Conservation (phyloP, 64 coral and sea anemone species). For the Porites lutea region DNA sequence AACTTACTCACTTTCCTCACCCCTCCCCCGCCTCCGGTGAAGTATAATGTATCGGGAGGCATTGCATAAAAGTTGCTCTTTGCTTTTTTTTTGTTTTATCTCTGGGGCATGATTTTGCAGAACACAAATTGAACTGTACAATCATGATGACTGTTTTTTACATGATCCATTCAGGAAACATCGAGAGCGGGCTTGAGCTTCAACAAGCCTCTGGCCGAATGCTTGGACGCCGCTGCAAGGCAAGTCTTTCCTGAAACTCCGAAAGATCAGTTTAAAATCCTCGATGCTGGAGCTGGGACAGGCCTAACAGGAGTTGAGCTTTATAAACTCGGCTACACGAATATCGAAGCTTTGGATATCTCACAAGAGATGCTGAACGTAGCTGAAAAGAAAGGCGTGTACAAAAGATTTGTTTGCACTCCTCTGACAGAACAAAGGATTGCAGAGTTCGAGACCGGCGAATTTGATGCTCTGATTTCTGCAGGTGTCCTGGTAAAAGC, state of each 20-base stretch:
- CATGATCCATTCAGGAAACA: background rate
- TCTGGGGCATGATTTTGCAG: too few species aligned
- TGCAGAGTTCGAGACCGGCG: background rate
- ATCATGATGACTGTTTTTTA: too few species aligned
- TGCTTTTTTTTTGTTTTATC: too few species aligned
- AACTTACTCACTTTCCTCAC: too few species aligned
- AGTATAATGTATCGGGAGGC: too few species aligned
- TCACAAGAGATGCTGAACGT: constrained; percentile 33
- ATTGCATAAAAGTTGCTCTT: too few species aligned
- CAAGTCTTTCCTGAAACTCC: background rate
- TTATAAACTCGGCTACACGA: constrained; percentile 42
- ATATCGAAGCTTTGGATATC: constrained; percentile 46
- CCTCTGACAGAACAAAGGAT: constrained; percentile 10
- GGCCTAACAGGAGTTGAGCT: background rate
- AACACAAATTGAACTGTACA: too few species aligned
- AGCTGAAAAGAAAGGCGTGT: constrained; percentile 24
- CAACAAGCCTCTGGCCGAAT: background rate
- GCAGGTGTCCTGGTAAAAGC: constrained; percentile 13
- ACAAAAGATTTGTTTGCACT: constrained; percentile 47
- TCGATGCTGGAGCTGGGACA: constrained; percentile 66
- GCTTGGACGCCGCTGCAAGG: background rate
- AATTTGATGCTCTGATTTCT: constrained; percentile 48
- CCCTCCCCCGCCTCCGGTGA: too few species aligned
- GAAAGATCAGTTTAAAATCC: constrained; percentile 1
- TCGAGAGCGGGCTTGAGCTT: background rate